Evolutionary conservation across 37 sponge, comb jelly and placozoan species (phyloP), one percentile per base, ranked within the genome.

Genomic region (Cladorhizidae sp.): DNA sequence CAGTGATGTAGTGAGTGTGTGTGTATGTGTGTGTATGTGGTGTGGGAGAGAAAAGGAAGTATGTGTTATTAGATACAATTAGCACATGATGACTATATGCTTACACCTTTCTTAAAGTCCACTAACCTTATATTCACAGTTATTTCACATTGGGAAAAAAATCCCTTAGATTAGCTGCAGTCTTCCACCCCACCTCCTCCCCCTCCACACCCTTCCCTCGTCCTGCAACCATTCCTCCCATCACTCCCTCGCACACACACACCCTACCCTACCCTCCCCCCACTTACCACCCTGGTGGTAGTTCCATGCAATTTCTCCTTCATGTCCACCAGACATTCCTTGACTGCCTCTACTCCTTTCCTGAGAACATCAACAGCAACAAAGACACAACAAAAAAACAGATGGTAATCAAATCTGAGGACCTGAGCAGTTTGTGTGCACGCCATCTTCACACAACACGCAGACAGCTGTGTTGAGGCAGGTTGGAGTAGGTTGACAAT

Each of bases 261-360:
- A 61, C 15, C 49, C 9, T 9, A 5, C 8, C 49, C 36, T 15
- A 36, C 28, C 5, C 50, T 17, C 1, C 26, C 50, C 1, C 22
- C 37, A 56, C 71, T 81, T 55, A 81, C 62, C 72, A 70, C 62
- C 57, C 69, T 70, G 22, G 63, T 35, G 18, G 29, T 39, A 28
- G 77, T 76, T 7, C 43, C 62, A 2, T 59, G 87, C 14, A 87
- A 57, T 36, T 87, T 76, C 35, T 39, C 33, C 52, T 50, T 88
- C 83, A 80, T 88, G n/a, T 76, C 72, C 59, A 76, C 78, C 20
- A 70, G 58, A 42, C 58, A 61, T 5, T 1, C 67, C 64, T 82
- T 88, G 39, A 88, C 42, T 35, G 62, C 88, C 37, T 23, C 64
- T 33, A 88, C 77, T 3, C 88, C 88, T 35, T 88, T 83, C 31